Evolutionary conservation across 2,797 vertebrate species (phyloP).

Genomic region (Anguilla marmorata): DNA sequence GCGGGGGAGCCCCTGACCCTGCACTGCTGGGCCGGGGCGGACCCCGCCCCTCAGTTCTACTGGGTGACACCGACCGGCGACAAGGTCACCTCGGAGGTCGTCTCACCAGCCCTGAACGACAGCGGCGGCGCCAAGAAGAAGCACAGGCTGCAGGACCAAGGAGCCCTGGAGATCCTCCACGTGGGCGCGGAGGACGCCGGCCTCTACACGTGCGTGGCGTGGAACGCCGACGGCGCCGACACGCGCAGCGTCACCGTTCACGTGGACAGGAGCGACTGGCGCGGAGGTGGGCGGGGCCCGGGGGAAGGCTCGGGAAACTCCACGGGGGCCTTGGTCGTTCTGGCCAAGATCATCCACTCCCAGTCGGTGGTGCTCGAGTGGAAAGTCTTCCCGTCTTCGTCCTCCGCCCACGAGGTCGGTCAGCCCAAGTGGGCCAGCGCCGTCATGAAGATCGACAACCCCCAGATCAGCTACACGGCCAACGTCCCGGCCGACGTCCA

Average conservation of each 20-base stretch:
- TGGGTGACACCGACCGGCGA: slow-evolving; percentile 80
- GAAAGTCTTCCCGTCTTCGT: slow-evolving; percentile 63
- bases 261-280: slow-evolving; percentile 54
- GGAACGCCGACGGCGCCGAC: slow-evolving; percentile 75
- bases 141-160: slow-evolving; percentile 68
- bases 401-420: slow-evolving; percentile 53
- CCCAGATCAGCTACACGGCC: slow-evolving; percentile 80
- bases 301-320: slow-evolving; percentile 47
- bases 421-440: slow-evolving; percentile 73
- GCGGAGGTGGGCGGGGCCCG: slow-evolving; percentile 26
- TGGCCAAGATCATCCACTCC: slow-evolving; percentile 73
- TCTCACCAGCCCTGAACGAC: slow-evolving; percentile 57
- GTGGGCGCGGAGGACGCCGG: slow-evolving; percentile 69
- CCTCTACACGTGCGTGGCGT: slow-evolving; percentile 78
- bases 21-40: slow-evolving; percentile 75
- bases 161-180: slow-evolving; percentile 71
- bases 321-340: slow-evolving; percentile 66
- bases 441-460: slow-evolving; percentile 77
- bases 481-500: slow-evolving; percentile 77
- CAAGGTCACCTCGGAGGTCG: slow-evolving; percentile 70
- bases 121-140: slow-evolving; percentile 57
- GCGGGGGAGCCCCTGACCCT: slow-evolving; percentile 68
- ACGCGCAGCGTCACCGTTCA: slow-evolving; percentile 69
- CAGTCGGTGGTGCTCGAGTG: slow-evolving; percentile 80
- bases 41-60: slow-evolving; percentile 77